These are phyloP conservation scores for Bombus vancouverensis DNA, from an alignment of 1,140 invertebrate species.

Conservation along the genomic window DNA sequence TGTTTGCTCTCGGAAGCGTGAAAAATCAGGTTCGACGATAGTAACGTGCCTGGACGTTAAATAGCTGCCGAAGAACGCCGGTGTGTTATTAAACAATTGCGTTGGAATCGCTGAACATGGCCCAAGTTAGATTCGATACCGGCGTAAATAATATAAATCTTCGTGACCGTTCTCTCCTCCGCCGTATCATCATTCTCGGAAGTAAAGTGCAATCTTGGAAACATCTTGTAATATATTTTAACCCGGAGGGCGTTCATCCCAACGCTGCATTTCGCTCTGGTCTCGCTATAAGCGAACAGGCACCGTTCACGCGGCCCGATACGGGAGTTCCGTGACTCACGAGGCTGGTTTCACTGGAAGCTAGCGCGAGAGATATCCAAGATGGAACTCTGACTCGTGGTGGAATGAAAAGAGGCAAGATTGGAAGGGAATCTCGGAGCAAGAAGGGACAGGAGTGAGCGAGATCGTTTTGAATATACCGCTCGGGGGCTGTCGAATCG, in stretches of 20 bases:
- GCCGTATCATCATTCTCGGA: constrained; percentile 26
- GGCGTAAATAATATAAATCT: constrained; percentile 34
- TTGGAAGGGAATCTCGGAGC: not conserved
- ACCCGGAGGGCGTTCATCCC: constrained; percentile 10
- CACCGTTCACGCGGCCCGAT: not conserved
- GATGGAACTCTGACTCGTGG: constrained; percentile 10
- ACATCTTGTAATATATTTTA: constrained; percentile 25
- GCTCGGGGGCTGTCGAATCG: constrained; percentile 44
- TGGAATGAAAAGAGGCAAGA: no score
- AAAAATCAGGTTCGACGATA: not conserved
- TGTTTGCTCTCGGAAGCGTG: constrained; percentile 2
- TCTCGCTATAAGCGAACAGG: no score
- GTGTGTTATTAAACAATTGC: no score
- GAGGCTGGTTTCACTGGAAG: not conserved
- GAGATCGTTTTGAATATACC: constrained; percentile 44
- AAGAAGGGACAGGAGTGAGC: not conserved
- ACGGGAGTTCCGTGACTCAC: constrained; percentile 29
- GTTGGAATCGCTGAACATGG: no score
- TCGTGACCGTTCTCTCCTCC: not conserved
- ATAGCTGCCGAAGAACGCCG: not conserved
- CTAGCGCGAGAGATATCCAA: constrained; percentile 25
- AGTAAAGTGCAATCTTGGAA: constrained; percentile 24
- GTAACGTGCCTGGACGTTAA: no score
- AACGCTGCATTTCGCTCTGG: constrained; percentile 2
- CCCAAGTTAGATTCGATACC: not conserved